Evolutionary conservation across 2,797 vertebrate genomes (phyloP), one percentile per base, ranked within the genome.

Genomic region (Lepilemur ruficaudatus): DNA sequence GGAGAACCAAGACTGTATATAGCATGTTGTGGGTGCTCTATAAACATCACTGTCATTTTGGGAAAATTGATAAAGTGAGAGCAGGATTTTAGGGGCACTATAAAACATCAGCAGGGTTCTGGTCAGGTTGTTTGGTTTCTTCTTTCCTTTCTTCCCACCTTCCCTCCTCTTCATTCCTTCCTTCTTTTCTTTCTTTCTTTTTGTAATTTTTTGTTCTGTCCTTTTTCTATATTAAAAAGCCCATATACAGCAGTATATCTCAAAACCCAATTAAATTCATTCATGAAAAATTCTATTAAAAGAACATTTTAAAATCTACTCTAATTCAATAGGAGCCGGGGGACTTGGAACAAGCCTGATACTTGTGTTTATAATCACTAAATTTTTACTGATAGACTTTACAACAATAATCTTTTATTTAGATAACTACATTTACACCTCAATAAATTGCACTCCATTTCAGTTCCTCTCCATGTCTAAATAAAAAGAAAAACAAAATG

Each of bases 241-340:
- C 18, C 55, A 48, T n/a, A 43, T 72, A 84, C 85, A 61, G 61
- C 57, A 92, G 76, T 84, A 88, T 83, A 91, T 63, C 78, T 94
- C 67, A 95, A 96, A 96, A 95, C 43, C 59, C 73, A 97, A 85
- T 94, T 97, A 97, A 97, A 97, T 97, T 97, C 30, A 98, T 97
- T 7, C 73, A 96, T 79, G 93, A 98, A 98, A 97, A 55, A 67
- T 98, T 84, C n/a, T 48, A 91, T 91, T 97, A 94, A 96, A 97
- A 38, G 23, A 92, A 70, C 89, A 88, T 95, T 97, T 96, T 65
- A 91, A 97, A 72, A 86, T 84, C 93, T 87, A 79, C 57, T 96
- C 75, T 98, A 95, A 95, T 97, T 92, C 79, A 96, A 13, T 38
- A 96, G 59, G 72, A 92, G 75, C 41, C 46, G 95, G 82, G 87